Evolutionary conservation across 2,113 vertebrate species (phyloP).

Genomic region (Felis chaus): DNA sequence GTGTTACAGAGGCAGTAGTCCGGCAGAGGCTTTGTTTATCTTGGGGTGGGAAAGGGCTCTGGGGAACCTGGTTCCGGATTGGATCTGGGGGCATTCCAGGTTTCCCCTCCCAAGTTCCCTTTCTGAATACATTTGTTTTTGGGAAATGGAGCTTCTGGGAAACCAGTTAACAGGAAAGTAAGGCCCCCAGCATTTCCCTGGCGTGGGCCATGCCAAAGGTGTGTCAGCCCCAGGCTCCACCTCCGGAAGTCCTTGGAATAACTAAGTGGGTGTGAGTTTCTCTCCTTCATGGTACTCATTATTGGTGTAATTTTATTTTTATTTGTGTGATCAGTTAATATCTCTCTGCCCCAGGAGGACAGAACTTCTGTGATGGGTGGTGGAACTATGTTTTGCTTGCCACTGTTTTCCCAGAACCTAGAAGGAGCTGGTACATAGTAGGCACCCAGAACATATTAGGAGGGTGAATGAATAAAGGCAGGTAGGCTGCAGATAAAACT

Average conservation of each 20-base stretch:
- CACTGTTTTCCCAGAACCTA: neutral
- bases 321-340: neutral
- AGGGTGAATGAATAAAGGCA: neutral
- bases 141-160: slow-evolving; percentile 54
- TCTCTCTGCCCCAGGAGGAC: neutral
- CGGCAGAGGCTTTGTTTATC: slow-evolving; percentile 28
- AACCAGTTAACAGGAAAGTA: slow-evolving; percentile 34
- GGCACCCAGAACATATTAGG: neutral
- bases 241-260: neutral
- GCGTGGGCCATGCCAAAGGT: neutral
- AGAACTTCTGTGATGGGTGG: neutral
- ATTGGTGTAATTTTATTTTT: neutral
- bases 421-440: neutral
- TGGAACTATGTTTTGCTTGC: neutral
- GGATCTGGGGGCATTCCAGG: neutral
- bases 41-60: neutral
- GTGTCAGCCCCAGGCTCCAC: neutral
- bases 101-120: neutral
- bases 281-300: neutral
- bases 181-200: neutral
- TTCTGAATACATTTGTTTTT: slow-evolving; percentile 26
- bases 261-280: neutral
- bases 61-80: neutral
- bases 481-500: neutral
- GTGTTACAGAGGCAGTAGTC: neutral